Conservation (phyloP, 2,113 vertebrate genomes). For the Zosterops lateralis region DNA sequence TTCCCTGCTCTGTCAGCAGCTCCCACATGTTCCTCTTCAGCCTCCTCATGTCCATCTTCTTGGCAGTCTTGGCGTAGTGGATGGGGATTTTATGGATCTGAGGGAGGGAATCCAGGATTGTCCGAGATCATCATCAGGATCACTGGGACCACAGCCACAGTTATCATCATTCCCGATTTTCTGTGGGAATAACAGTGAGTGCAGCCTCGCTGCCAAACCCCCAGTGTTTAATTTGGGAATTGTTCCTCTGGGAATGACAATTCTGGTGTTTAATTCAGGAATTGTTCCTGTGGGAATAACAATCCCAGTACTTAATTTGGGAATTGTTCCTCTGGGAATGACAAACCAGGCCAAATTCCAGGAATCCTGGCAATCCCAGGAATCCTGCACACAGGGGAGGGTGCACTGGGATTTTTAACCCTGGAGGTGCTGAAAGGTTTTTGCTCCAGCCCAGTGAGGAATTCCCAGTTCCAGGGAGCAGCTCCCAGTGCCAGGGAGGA, state of each 20-base stretch:
- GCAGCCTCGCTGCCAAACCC: not conserved
- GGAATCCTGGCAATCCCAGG: not conserved
- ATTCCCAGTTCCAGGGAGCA: not conserved
- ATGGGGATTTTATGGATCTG: constrained; percentile 89
- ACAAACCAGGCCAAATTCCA: not conserved
- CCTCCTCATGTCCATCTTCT: constrained; percentile 94
- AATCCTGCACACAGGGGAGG: rapidly evolving
- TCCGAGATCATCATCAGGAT: not conserved
- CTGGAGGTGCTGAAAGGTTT: not conserved
- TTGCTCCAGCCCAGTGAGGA: not conserved
- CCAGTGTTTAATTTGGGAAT: not conserved
- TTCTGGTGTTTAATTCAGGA: not conserved
- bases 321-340: not conserved
- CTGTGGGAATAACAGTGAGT: rapidly evolving
- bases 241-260: not conserved
- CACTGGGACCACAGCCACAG: not conserved
- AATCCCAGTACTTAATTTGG: rapidly evolving
- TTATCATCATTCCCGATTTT: rapidly evolving
- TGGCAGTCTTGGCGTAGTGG: constrained; percentile 88
- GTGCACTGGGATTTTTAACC: not conserved
- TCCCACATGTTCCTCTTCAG: constrained; percentile 90
- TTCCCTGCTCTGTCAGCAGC: constrained; percentile 64
- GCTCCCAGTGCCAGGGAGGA: not conserved
- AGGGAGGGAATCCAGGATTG: not conserved
- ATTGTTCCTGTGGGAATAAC: not conserved